phyloP scores from a whole-genome alignment of 2,888 invertebrate species.

The Oeneis ivallda region DNA sequence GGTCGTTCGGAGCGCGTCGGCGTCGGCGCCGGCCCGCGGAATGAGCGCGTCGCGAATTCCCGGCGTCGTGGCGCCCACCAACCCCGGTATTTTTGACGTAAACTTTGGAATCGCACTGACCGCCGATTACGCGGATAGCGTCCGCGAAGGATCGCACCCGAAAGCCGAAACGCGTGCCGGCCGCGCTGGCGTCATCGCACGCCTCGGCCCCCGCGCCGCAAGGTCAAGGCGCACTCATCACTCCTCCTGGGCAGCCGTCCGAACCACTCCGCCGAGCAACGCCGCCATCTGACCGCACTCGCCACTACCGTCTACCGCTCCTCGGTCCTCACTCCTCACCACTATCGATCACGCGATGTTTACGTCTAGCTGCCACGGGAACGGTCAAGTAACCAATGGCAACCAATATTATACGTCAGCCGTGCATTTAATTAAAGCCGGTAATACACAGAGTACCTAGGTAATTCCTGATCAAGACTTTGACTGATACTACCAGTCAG shows the following conservation, averaged over 20 bases:
- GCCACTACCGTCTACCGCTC: no score
- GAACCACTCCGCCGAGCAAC: slow-evolving; percentile 29
- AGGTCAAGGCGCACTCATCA: slow-evolving; percentile 77
- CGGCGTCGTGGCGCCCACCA: slow-evolving; percentile 66
- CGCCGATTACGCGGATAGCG: slow-evolving; percentile 79
- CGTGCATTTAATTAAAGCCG: slow-evolving; percentile 48
- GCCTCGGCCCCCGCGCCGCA: slow-evolving; percentile 73
- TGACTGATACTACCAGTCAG: background rate
- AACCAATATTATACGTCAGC: slow-evolving; percentile 46
- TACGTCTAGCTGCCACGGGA: slow-evolving; percentile 76
- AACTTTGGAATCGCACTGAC: slow-evolving; percentile 71
- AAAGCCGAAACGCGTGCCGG: slow-evolving; percentile 74
- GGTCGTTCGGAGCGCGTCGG: slow-evolving; percentile 80
- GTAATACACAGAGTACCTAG: slow-evolving; percentile 32
- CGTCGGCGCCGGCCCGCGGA: slow-evolving; percentile 79
- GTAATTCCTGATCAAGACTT: background rate
- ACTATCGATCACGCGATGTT: slow-evolving; percentile 76
- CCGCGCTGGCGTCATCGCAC: slow-evolving; percentile 78
- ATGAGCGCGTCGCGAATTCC: slow-evolving; percentile 68
- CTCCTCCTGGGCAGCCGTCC: slow-evolving; percentile 32
- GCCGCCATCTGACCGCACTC: slow-evolving; percentile 45
- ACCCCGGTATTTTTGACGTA: slow-evolving; percentile 73
- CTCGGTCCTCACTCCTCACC: slow-evolving; percentile 26
- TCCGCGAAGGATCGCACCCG: slow-evolving; percentile 80
- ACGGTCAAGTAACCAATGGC: slow-evolving; percentile 58